These are phyloP conservation scores for Montipora cactus DNA, from an alignment of 64 coral and sea anemone species.

Conservation along the genomic window DNA sequence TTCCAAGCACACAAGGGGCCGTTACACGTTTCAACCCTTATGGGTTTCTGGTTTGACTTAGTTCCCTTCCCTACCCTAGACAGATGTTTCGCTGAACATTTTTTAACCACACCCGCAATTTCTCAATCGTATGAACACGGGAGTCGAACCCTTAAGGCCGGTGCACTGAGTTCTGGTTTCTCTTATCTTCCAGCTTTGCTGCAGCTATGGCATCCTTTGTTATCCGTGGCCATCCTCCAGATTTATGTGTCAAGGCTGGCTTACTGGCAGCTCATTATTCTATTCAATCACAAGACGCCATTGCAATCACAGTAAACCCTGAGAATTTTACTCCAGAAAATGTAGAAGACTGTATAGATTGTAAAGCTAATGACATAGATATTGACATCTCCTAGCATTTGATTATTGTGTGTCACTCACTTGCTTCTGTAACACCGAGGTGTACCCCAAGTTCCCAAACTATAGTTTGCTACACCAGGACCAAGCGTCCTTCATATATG, in stretches of 20 bases:
- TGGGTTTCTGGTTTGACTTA: too few relatives aligned
- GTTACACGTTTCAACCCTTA: too few relatives aligned
- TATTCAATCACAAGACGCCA: conserved; percentile 71
- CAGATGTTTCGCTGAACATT: too few relatives aligned
- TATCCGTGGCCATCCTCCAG: conserved; percentile 77
- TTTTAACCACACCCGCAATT: too few relatives aligned
- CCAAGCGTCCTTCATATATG: too few relatives aligned
- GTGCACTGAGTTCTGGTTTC: background rate
- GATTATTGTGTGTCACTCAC: background rate
- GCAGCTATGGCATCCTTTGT: conserved; percentile 79
- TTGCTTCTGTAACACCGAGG: too few relatives aligned
- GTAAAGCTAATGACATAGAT: conserved; percentile 24
- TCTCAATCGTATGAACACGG: background rate
- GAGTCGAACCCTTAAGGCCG: background rate
- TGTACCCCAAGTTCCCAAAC: too few relatives aligned
- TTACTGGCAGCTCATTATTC: conserved; percentile 85
- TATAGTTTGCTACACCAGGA: too few relatives aligned
- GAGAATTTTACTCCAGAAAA: conserved; percentile 41
- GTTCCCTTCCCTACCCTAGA: too few relatives aligned
- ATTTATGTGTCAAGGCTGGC: conserved; percentile 85
- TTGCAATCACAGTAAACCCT: conserved; percentile 46
- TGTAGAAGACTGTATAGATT: conserved; percentile 36
- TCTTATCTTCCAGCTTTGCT: conserved; percentile 71
- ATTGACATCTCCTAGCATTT: conserved; percentile 27
- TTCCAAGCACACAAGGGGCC: too few relatives aligned